Evolutionary conservation across 2,797 vertebrate genomes (phyloP).

Genomic region (Cryptoprocta ferox): DNA sequence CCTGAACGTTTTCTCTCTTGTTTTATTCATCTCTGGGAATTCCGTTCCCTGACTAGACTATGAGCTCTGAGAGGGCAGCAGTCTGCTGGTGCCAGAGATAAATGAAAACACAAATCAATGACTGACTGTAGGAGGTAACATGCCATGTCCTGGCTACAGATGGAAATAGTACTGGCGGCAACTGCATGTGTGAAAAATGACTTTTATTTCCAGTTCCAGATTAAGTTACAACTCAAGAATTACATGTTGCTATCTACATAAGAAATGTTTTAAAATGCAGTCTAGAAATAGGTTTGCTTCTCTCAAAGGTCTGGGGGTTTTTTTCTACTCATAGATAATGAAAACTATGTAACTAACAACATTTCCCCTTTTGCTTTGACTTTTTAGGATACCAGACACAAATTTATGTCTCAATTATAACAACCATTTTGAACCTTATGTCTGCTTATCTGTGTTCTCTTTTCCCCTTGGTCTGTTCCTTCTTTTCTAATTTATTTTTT

Average conservation of each 20-base stretch:
- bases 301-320: background rate
- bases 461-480: background rate
- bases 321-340: background rate
- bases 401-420: conserved; percentile 22
- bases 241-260: background rate
- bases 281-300: background rate
- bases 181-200: background rate
- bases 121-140: background rate
- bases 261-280: background rate
- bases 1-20: background rate
- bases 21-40: background rate
- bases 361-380: background rate
- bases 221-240: conserved; percentile 5
- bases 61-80: background rate
- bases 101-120: background rate
- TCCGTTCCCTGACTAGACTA: background rate
- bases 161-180: background rate
- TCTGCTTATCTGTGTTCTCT: background rate
- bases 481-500: conserved; percentile 20
- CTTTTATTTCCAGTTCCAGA: background rate
- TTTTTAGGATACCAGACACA: background rate
- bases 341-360: background rate
- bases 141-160: background rate
- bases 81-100: background rate
- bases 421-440: background rate